Evolutionary conservation across 2,113 vertebrate genomes (phyloP), one percentile per base, ranked within the genome.

Genomic region (Rhodinocichla rosea): DNA sequence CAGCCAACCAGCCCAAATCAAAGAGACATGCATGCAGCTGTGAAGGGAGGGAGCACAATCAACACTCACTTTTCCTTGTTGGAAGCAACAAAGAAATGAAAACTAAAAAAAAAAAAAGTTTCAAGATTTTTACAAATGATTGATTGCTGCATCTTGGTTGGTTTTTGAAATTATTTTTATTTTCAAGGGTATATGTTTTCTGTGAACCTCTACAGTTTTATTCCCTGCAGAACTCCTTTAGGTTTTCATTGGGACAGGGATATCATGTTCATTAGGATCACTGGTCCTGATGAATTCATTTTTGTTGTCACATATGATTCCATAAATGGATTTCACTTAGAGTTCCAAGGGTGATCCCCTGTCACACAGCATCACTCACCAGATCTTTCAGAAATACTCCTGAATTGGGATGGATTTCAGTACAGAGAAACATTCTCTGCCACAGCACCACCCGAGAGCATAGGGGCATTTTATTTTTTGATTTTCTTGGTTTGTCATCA

Each of bases 271-370:
- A 91, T 97, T 91, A 96, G 79, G 84, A 96, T 80, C 39, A 65
- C 68, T 76, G 87, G 40, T 50, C 60, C 69, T 96, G 95, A 98
- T 93, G 83, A 82, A 94, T 95, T 95, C 83, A 94, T 98, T 96
- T 95, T 77, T 93, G 77, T 91, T 97, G 97, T 95, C 96, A 96
- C 78, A 89, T 52, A 65, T 28, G 6, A 91, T 96, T 93, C 95
- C 55, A 15, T 86, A 94, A n/a, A 19, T 86, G 95, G 91, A 71
- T 77, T 92, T 97, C 91, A 87, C 40, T 87, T 69, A 15, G 1
- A 40, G 63, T 94, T 96, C 91, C 52, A 78, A 68, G 84, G 73
- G 60, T 97, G 94, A 95, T 88, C 92, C 75, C 63, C 49, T 30
- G 60, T 92, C 93, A 92, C 65, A 85, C 87, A 53, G 60, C 89